These are phyloP conservation scores for Propithecus perrieri DNA, from an alignment of 2,797 vertebrate genomes.

Conservation along the genomic window DNA sequence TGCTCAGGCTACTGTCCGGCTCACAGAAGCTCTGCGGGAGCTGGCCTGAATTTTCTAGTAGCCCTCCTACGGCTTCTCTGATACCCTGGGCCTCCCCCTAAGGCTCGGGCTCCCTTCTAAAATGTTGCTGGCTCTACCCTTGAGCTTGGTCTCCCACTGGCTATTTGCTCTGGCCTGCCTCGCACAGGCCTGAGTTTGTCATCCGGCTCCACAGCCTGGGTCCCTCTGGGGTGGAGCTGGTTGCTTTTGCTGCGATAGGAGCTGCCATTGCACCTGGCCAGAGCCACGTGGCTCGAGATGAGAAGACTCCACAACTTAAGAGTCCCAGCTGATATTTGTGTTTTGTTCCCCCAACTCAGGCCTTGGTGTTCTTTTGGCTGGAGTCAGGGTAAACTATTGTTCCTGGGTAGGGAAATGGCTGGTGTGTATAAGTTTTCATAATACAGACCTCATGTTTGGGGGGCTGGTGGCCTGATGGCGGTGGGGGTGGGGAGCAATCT, in stretches of 20 bases:
- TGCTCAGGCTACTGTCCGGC: not conserved
- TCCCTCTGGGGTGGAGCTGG: not conserved
- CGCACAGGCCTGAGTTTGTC: not conserved
- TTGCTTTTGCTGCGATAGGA: not conserved
- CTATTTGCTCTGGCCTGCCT: not conserved
- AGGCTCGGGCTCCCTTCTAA: not conserved
- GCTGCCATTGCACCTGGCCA: not conserved
- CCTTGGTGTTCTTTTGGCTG: slow-evolving; percentile 3
- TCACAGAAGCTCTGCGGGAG: not conserved
- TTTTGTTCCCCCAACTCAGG: not conserved
- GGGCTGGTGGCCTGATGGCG: not conserved
- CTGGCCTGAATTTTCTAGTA: not conserved
- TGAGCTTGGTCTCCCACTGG: not conserved
- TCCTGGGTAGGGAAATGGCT: not conserved
- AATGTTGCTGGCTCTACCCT: not conserved
- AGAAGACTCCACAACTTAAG: not conserved
- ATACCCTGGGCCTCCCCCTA: not conserved
- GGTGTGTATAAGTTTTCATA: slow-evolving; percentile 6
- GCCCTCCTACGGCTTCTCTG: not conserved
- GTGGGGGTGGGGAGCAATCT: not conserved
- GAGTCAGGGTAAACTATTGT: not conserved
- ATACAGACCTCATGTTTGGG: not conserved
- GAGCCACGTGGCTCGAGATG: not conserved
- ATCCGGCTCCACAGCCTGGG: not conserved
- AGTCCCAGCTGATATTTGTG: not conserved